phyloP scores from a whole-genome alignment of 2,113 vertebrate genomes.

The Tympanuchus pallidicinctus region DNA sequence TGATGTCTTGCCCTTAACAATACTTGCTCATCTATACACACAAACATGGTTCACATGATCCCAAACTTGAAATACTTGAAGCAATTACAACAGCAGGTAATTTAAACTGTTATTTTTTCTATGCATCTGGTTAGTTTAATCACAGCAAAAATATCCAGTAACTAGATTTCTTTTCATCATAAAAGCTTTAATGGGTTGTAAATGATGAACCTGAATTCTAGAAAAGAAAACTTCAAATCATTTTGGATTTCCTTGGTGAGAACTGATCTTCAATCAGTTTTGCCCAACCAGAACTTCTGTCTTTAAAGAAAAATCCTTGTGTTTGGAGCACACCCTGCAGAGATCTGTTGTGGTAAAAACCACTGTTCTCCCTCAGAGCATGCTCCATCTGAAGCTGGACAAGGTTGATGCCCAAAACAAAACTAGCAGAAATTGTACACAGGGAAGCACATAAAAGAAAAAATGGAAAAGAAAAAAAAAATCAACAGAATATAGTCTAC shows the following conservation, averaged over 20 bases:
- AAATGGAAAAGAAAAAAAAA: background rate
- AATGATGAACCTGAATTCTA: background rate
- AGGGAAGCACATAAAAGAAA: background rate
- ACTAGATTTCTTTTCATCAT: background rate
- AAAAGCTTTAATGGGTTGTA: background rate
- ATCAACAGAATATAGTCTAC: background rate
- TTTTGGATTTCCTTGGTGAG: background rate
- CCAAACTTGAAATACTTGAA: background rate
- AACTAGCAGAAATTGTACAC: background rate
- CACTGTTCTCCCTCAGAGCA: background rate
- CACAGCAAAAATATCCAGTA: background rate
- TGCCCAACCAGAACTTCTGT: background rate
- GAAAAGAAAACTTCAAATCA: background rate
- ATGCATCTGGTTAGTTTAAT: background rate
- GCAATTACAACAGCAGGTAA: background rate
- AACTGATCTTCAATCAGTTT: background rate
- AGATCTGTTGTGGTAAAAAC: background rate
- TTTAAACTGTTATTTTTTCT: background rate
- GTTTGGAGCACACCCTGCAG: background rate
- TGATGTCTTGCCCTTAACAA: background rate
- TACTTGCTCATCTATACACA: background rate
- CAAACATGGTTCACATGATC: background rate
- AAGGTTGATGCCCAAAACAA: constrained; percentile 31
- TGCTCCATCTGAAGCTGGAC: background rate
- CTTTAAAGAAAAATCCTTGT: background rate